Evolutionary conservation across 1,140 invertebrate species (phyloP), one percentile per base, ranked within the genome.

Genomic region (Hyles euphorbiae): DNA sequence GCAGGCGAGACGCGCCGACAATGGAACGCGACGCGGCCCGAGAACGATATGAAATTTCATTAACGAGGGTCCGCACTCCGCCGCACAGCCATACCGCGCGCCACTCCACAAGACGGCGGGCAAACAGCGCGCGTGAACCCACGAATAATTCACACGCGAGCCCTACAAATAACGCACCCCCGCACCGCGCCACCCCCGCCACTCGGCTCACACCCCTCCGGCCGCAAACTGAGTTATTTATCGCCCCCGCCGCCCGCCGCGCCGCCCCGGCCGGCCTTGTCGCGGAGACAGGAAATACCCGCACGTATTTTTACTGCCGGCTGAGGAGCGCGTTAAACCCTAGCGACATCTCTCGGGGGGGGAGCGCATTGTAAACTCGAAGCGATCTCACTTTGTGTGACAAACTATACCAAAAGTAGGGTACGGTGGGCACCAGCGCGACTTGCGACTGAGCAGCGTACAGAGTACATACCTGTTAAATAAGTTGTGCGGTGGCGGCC

Each of bases 141-240:
- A 84, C 81, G 83, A 84, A 86, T 87, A 86, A 87, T 87, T 87
- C 84, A 87, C 84, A 87, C 83, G 84, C 83, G 80, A 84, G 80
- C 82, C 81, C 81, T 83, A 87, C 79, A 87, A 82, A 87, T 84
- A 87, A 84, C 78, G 70, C 75, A 61, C 72, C 68, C 66, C 64
- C 55, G 68, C 36, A 62, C 54, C 60, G 65, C 43, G 50, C 34
- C 50, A 10, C 50, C 32, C 33, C 8, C 50, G 50, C 6, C 32
- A 33, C 34, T 52, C 34, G 22, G 50, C 50, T 34, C 50, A 34
- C 50, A 47, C 70, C 65, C 66, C 69, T 56, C 68, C 56, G 62
- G 69, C 81, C 74, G 68, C 83, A 83, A 83, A 81, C 78, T 83
- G 74, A 83, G 76, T 83, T 85, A 85, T 85, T 85, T 85, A 85